Evolutionary conservation across 2,888 invertebrate genomes (phyloP).

Genomic region (Mesopsocus fuscifrons): DNA sequence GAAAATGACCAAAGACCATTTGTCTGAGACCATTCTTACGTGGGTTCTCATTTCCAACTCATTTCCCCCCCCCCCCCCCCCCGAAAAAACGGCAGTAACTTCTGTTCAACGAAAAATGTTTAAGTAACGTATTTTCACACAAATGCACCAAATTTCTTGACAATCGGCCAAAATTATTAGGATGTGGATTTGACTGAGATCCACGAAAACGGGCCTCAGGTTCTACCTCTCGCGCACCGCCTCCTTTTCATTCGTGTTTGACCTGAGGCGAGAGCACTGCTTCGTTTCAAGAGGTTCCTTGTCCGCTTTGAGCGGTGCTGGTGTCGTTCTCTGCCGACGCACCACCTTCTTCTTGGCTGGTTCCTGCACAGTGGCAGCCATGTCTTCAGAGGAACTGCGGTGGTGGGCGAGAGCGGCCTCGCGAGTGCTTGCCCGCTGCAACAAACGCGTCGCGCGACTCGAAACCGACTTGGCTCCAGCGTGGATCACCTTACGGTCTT

Average conservation of each 20-base stretch:
- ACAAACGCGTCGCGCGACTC: slow-evolving; percentile 23
- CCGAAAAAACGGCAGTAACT: too few relatives aligned
- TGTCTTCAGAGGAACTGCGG: slow-evolving; percentile 31
- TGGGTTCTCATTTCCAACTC: too few relatives aligned
- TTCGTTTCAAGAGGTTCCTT: background rate
- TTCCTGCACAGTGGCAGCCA: slow-evolving; percentile 16
- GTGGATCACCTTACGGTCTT: slow-evolving; percentile 9
- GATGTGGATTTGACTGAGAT: too few relatives aligned
- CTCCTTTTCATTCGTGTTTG: background rate
- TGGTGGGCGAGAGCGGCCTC: slow-evolving; percentile 28
- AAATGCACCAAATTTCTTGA: too few relatives aligned
- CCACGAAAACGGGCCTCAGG: too few relatives aligned
- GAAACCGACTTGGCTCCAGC: slow-evolving; percentile 13
- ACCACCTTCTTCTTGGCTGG: slow-evolving; percentile 6
- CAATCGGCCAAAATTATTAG: too few relatives aligned
- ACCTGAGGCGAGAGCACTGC: background rate
- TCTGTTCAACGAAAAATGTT: too few relatives aligned
- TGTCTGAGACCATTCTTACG: too few relatives aligned
- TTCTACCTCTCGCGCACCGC: too few relatives aligned
- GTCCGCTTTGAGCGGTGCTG: background rate
- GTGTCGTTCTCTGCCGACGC: background rate
- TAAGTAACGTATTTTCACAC: too few relatives aligned
- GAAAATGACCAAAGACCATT: too few relatives aligned
- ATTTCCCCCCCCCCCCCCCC: too few relatives aligned
- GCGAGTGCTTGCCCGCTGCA: slow-evolving; percentile 30